Evolutionary conservation across 23 tunicate species (phyloP), one percentile per base, ranked within the genome.

Genomic region (Styela plicata): DNA sequence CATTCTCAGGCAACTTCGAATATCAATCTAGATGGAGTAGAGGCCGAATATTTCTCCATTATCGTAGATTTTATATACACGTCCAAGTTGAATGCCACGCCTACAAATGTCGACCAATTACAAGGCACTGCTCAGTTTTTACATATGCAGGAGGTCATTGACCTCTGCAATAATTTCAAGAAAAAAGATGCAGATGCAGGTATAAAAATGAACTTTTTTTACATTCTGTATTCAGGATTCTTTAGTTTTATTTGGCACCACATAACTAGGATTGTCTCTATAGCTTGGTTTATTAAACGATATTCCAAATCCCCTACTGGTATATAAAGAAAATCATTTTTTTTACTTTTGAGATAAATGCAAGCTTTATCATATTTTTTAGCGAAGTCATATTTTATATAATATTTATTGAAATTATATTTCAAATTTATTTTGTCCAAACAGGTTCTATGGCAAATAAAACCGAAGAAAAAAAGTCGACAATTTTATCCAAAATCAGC

Each of bases 21-120:
- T 74, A 90, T 90, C 30, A 90, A 85, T 70, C 82, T 90, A 2
- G 89, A 85, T 65, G 96, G 96, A 2, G 83, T 90, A 31, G 96
- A 90, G 3, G 67, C 86, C 17, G 28, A 31, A 17, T 79, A 52
- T 62, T 90, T 90, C 64, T 68, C 86, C 0, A 70, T 81, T 24
- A 65, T 90, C 1, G 63, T 90, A 2, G 89, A 90, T 44, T 90
- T 85, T 63, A 70, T 90, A 1, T 90, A 90, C 83, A 85, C 96
- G 17, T 74, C 96, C 33, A 90, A 81, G 29, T 84, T 90, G n/a
- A 31, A 34, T 63, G 80, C 82, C 28, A 82, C 84, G 30, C 16
- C 24, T 1, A 31, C 30, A 1, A 90, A 90, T 74, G 96, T 90
- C 33, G 89, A 85, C 74, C 96, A 85, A 81, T 73, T 90, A 19